These are phyloP conservation scores for Australoheros facetus DNA, from an alignment of 2,797 vertebrate genomes.

Conservation along the genomic window DNA sequence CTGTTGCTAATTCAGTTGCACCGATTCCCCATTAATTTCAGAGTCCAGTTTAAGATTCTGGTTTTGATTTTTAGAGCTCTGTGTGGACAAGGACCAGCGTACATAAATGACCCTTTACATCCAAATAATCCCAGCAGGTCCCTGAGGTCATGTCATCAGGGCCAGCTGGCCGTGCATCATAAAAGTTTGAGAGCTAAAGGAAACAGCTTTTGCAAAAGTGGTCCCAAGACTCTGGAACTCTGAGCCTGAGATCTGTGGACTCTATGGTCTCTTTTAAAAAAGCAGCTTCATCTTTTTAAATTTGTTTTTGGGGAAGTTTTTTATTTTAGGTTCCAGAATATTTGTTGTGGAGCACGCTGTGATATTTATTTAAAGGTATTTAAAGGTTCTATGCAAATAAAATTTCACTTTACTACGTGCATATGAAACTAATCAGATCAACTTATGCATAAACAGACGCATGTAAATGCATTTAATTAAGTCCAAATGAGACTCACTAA, in stretches of 20 bases:
- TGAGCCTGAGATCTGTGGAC: background rate
- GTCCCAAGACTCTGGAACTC: background rate
- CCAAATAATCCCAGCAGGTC: background rate
- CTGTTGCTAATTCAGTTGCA: background rate
- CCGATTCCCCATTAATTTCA: background rate
- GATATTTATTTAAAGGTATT: no score
- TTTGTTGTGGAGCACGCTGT: background rate
- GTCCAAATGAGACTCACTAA: background rate
- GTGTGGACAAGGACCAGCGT: no score
- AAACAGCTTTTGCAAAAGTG: background rate
- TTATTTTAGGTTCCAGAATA: background rate
- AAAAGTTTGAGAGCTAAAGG: background rate
- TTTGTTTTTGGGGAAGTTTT: background rate
- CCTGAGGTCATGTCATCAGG: no score
- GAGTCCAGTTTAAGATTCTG: background rate
- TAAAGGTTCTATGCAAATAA: background rate
- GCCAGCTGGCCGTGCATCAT: no score
- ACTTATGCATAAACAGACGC: background rate
- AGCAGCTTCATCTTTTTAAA: background rate
- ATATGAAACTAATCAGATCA: background rate
- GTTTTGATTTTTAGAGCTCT: background rate
- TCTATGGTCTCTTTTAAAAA: background rate
- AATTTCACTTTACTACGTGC: background rate
- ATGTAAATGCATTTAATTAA: background rate
- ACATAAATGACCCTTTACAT: background rate